Conservation (phyloP, 2,888 invertebrate species). For the Hyposoter dolosus region DNA sequence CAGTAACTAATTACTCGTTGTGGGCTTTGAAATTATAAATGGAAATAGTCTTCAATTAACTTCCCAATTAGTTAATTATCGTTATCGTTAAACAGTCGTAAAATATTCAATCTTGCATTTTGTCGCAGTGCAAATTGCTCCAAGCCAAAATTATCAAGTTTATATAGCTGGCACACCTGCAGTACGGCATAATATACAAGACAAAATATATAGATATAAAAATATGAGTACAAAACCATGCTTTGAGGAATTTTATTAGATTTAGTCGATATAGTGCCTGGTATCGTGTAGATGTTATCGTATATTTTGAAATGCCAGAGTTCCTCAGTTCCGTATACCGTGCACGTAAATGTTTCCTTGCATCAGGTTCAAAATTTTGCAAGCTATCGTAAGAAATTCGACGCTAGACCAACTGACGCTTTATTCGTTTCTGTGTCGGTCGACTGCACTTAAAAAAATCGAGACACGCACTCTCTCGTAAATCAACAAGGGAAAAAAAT, state of each 20-base stretch:
- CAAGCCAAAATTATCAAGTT: slow-evolving; percentile 9
- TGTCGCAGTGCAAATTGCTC: slow-evolving; percentile 15
- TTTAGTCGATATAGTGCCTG: slow-evolving; percentile 4
- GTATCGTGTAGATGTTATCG: slow-evolving; percentile 24
- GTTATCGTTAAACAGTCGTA: background rate
- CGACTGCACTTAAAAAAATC: background rate
- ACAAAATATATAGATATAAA: background rate
- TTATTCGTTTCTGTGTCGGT: background rate
- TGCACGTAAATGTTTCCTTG: slow-evolving; percentile 40
- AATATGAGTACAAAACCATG: background rate
- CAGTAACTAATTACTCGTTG: background rate
- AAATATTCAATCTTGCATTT: background rate
- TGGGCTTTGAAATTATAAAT: background rate
- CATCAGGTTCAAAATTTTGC: slow-evolving; percentile 26
- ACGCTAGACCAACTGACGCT: background rate
- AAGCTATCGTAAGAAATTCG: background rate
- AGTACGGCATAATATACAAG: slow-evolving; percentile 22
- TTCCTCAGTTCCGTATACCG: slow-evolving; percentile 30
- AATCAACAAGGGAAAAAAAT: background rate
- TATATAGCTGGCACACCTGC: background rate
- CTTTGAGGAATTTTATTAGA: slow-evolving; percentile 45
- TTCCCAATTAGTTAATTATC: background rate
- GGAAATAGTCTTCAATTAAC: background rate
- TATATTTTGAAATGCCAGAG: slow-evolving; percentile 51
- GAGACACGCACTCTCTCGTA: background rate